Evolutionary conservation across 2,113 vertebrate species (phyloP).

Genomic region (Vulpes vulpes): DNA sequence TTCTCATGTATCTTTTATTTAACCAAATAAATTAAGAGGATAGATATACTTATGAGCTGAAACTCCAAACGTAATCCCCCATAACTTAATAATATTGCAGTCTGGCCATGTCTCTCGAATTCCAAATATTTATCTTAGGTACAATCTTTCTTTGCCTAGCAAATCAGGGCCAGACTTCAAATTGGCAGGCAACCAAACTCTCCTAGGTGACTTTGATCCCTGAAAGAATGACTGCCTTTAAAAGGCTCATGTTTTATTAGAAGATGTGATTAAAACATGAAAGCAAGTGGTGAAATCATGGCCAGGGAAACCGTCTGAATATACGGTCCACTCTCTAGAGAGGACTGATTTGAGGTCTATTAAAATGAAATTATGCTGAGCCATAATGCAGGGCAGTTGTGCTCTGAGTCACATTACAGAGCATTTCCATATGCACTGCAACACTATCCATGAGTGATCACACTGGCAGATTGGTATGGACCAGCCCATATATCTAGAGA

Average conservation of each 20-base stretch:
- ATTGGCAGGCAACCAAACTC: constrained; percentile 45
- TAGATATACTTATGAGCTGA: neutral
- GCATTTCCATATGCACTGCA: neutral
- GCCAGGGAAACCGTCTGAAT: constrained; percentile 24
- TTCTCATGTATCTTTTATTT: constrained; percentile 30
- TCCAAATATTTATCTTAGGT: constrained; percentile 70
- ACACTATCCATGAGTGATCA: accelerated
- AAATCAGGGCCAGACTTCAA: neutral
- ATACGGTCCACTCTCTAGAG: constrained; percentile 43
- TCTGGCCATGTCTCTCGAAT: constrained; percentile 21
- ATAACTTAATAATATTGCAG: constrained; percentile 60
- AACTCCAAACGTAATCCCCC: constrained; percentile 22
- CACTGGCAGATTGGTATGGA: neutral
- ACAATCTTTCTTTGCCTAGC: constrained; percentile 57
- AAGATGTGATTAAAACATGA: constrained; percentile 58
- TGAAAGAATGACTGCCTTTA: constrained; percentile 61
- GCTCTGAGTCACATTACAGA: neutral
- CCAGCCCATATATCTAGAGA: neutral
- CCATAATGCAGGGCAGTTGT: neutral
- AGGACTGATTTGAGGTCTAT: constrained; percentile 27
- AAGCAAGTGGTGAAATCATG: constrained; percentile 29
- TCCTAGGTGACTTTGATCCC: constrained; percentile 35
- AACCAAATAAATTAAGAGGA: constrained; percentile 24
- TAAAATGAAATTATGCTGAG: constrained; percentile 53
- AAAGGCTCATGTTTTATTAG: constrained; percentile 72